phyloP scores from a whole-genome alignment of 2,888 invertebrate genomes.

The Andrena praecox region DNA sequence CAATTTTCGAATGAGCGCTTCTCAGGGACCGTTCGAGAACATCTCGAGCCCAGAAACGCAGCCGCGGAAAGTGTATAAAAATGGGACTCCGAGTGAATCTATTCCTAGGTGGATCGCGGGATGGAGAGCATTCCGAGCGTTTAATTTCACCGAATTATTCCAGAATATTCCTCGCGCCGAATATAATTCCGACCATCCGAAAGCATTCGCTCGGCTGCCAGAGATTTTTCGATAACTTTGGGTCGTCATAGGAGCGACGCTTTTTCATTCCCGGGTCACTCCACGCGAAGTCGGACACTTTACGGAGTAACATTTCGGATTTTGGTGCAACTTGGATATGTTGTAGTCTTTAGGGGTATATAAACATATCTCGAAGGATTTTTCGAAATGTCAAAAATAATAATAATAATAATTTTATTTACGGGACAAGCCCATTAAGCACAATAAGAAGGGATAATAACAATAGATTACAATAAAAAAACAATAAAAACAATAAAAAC shows the following conservation, averaged over 20 bases:
- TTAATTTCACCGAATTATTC: slow-evolving; percentile 15
- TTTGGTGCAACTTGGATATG: too few species aligned
- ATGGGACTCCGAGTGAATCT: slow-evolving; percentile 1
- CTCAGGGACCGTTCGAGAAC: neutral
- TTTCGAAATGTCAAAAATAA: too few species aligned
- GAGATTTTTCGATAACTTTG: neutral
- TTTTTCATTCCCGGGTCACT: slow-evolving; percentile 16
- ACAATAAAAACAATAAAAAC: too few species aligned
- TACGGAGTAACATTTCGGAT: too few species aligned
- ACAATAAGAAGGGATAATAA: too few species aligned
- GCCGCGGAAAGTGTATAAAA: neutral
- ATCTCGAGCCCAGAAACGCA: neutral
- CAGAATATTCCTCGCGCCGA: neutral
- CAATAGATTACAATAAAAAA: too few species aligned
- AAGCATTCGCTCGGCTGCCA: neutral
- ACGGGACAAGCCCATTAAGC: too few species aligned
- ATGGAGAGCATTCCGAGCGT: neutral
- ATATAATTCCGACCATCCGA: slow-evolving; percentile 1
- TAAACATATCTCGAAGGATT: too few species aligned
- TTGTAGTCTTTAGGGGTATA: too few species aligned
- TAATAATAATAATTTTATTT: too few species aligned
- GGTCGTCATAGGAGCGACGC: neutral
- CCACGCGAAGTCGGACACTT: too few species aligned
- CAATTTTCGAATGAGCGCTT: slow-evolving; percentile 41
- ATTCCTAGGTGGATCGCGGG: neutral